Evolutionary conservation across 2,888 invertebrate genomes (phyloP).

Genomic region (Eristalis pertinax): DNA sequence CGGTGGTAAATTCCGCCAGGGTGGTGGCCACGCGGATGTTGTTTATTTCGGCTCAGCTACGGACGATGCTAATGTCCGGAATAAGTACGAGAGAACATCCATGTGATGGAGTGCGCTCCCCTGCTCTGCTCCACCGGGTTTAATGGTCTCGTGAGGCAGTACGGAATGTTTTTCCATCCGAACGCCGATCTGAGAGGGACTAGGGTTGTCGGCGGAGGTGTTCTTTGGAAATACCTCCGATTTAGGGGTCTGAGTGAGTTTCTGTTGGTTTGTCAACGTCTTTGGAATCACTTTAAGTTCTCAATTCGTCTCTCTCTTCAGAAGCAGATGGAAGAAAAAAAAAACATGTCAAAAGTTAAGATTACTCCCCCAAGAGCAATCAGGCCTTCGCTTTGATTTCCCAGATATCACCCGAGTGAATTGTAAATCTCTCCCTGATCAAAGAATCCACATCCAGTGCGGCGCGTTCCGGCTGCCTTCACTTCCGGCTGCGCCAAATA

Average conservation of each 20-base stretch:
- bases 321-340: not conserved
- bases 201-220: not conserved
- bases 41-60: not conserved
- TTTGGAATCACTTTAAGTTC: not conserved
- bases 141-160: conserved; percentile 17
- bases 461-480: not conserved
- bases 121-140: not conserved
- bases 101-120: not conserved
- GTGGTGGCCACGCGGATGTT: not conserved
- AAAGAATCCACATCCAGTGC: not conserved
- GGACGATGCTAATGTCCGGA: conserved; percentile 57
- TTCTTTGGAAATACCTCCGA: not conserved
- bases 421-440: not conserved
- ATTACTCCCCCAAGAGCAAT: not conserved
- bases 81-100: conserved; percentile 47
- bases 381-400: not conserved
- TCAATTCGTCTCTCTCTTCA: not conserved
- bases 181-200: not conserved
- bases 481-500: conserved; percentile 16
- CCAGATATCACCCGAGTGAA: not conserved
- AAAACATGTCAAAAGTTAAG: not conserved
- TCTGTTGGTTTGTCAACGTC: not conserved
- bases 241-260: not conserved
- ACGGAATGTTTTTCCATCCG: not conserved
- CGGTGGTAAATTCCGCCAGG: conserved; percentile 11